Base-by-base conservation (phyloP, 2,113 vertebrate species). In the Myiozetetes cayanensis region DNA sequence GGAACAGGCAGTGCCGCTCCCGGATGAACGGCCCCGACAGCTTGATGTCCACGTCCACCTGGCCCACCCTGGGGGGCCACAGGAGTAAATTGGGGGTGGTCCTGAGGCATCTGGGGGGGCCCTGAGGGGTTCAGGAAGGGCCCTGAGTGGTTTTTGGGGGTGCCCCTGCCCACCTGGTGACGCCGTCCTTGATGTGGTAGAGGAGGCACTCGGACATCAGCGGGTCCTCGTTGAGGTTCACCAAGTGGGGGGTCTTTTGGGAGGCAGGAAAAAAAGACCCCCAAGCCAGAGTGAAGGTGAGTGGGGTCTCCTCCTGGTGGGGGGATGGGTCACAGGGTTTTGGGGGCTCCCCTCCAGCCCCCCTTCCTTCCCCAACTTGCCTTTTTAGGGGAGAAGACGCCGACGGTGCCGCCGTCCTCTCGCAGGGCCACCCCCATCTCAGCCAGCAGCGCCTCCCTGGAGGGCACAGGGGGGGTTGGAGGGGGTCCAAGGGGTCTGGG, bases 391-490 rank as follows among this genome's bases (percentile, higher is more conserved):
- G 68, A 73, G 28, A 84, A 84, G 1, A 73, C 81, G 0, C 81
- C 81, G 0, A 84, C 81, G 1, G 81, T 84, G 81, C 68, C 81
- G 0, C 81, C 81, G 3, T 84, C 81, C 68, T 84, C 81, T 6
- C 81, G 68, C 68, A 84, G 58, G 24, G 81, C 81, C 68, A 84
- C 68, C 47, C 81, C 81, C 81, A 84, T 84, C 58, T 84, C 81
- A 1, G 81, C 81, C 68, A 84, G 47, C 47, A 73, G 81, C 1
- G 80, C 80, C 24, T 84, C 80, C 67, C 80, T 84, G 56, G n/a
- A 30, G 30, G 43, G 20, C 17, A 82, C 11, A 5, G 27, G 14
- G 53, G 39, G 22, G 37, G 37, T 37, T 37, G 37, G 37, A 37
- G 37, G 37, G 37, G 37, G 9, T 10, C 37, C 9, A 37, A 10